phyloP scores from a whole-genome alignment of 2,113 vertebrate genomes.

The Glareola pratincola region DNA sequence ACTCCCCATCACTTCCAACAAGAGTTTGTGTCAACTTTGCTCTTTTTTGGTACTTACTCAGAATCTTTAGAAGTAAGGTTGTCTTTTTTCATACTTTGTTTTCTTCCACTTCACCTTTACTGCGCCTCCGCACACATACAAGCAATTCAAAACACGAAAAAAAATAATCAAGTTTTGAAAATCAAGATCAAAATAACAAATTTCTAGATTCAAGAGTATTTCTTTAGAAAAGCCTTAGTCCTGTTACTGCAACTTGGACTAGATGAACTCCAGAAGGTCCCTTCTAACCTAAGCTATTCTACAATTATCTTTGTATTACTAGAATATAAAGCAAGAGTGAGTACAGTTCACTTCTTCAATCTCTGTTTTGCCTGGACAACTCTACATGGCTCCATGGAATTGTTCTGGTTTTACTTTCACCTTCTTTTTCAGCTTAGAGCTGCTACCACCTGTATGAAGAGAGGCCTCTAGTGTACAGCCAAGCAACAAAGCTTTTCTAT shows the following conservation, averaged over 20 bases:
- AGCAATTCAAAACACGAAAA: not conserved
- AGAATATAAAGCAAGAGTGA: not conserved
- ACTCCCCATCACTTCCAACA: not conserved
- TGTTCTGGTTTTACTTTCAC: not conserved
- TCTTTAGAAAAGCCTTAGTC: not conserved
- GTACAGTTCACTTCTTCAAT: not conserved
- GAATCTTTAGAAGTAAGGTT: not conserved
- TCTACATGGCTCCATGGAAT: not conserved
- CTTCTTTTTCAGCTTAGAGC: not conserved
- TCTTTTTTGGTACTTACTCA: not conserved
- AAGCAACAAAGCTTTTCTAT: not conserved
- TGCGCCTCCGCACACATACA: not conserved
- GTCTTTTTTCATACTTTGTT: not conserved
- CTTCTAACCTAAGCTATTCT: not conserved
- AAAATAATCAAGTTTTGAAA: not conserved
- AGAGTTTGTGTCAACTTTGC: not conserved
- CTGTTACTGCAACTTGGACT: not conserved
- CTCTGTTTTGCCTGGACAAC: not conserved
- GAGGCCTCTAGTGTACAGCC: not conserved
- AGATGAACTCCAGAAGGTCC: not conserved
- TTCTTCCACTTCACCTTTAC: not conserved
- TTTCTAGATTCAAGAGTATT: not conserved
- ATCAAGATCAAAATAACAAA: not conserved
- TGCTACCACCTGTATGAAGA: not conserved
- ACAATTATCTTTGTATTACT: not conserved